Conservation (phyloP, 1,140 invertebrate genomes). For the Ceratina calcarata region DNA sequence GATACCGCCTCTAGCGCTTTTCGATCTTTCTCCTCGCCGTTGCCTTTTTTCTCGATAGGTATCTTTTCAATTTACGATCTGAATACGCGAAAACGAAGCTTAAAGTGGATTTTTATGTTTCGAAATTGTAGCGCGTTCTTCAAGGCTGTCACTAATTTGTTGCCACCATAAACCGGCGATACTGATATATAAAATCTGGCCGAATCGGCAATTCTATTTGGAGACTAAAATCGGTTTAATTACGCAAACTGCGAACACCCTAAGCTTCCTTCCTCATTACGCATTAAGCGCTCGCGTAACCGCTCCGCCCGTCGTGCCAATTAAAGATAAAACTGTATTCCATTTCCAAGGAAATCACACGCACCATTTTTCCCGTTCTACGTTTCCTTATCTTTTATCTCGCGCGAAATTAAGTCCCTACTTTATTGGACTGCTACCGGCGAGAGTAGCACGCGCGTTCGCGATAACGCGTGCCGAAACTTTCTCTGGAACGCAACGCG, state of each 20-base stretch:
- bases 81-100: too few relatives aligned
- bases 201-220: too few relatives aligned
- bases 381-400: background rate
- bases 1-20: conserved; percentile 25
- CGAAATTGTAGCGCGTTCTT: background rate
- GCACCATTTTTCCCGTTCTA: background rate
- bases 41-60: background rate
- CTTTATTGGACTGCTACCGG: background rate
- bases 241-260: background rate
- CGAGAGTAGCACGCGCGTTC: background rate
- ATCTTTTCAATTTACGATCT: too few relatives aligned
- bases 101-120: too few relatives aligned
- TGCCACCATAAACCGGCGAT: too few relatives aligned
- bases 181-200: too few relatives aligned
- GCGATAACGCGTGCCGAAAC: conserved; percentile 13
- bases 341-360: background rate
- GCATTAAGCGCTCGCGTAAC: background rate
- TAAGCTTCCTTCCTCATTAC: background rate
- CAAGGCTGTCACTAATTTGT: too few relatives aligned
- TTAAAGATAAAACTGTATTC: background rate
- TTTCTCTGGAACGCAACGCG: conserved; percentile 25
- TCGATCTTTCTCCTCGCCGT: background rate
- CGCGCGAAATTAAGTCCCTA: conserved; percentile 6
- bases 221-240: background rate
- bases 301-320: background rate